Percentiles rank a stretch among this genome's conserved stretches.
Evolutionary conservation across 2,888 invertebrate genomes (phyloP).

Genomic region (Cosmia trapezina): DNA sequence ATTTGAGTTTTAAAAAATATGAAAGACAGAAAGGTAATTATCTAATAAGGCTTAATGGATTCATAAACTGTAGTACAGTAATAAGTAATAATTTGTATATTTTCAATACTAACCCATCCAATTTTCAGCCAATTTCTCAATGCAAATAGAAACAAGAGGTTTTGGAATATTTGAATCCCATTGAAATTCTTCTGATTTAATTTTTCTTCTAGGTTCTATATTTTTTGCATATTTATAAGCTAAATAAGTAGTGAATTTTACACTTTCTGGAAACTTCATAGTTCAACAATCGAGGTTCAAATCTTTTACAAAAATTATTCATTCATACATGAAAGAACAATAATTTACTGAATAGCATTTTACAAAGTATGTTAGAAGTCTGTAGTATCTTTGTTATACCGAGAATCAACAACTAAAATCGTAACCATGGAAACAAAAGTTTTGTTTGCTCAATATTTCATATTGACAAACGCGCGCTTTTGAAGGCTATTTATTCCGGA

Average conservation of each 20-base stretch:
- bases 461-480: constrained; percentile 9
- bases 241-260: constrained; percentile 82
- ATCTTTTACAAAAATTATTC: neutral
- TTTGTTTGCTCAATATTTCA: constrained; percentile 29
- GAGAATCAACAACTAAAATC: constrained; percentile 14
- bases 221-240: constrained; percentile 81
- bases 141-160: constrained; percentile 84
- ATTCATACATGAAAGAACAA: neutral
- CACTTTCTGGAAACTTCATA: constrained; percentile 82
- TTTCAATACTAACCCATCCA: constrained; percentile 81
- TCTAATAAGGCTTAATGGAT: too few species aligned
- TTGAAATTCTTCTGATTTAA: constrained; percentile 88
- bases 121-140: constrained; percentile 85
- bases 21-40: neutral
- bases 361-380: neutral
- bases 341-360: neutral
- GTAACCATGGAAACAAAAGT: constrained; percentile 50
- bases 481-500: constrained; percentile 25
- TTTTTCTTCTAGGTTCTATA: constrained; percentile 82
- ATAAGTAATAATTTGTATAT: neutral
- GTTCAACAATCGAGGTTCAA: neutral
- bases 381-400: neutral
- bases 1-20: neutral
- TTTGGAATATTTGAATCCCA: constrained; percentile 89
- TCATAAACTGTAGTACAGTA: neutral